Evolutionary conservation across 2,113 vertebrate species (phyloP), one percentile per base, ranked within the genome.

Genomic region (Accipiter cooperii): DNA sequence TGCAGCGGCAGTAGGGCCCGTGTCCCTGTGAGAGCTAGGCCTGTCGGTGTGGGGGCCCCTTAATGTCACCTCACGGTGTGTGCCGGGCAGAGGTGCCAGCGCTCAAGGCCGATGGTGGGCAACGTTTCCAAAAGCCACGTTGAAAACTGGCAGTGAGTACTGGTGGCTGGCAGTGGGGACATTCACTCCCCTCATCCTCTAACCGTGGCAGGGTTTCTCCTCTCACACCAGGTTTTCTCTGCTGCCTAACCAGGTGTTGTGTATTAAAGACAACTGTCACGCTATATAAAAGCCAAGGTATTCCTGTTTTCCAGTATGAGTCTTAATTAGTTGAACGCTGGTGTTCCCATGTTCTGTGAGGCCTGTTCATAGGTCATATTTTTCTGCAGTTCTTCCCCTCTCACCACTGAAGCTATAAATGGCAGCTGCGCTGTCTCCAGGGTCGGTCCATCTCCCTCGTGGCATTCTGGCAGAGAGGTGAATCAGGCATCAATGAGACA

Each of bases 11-110:
- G 12, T 3, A 36, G 16, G 44, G 60, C 24, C 5, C 0, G 26
- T 2, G 9, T 49, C 26, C 49, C 17, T 1, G 0, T 10, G 5
- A 34, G 13, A 22, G 71, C 17, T 17, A 5, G 20, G n/a, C 17
- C 26, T 1, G 33, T 1, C 5, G 1, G 31, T 3, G 7, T 3
- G 1, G n/a, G 51, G 33, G 49, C 52, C 2, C 5, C 64, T 83
- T 68, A 8, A 0, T 8, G 54, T 10, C 22, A 2, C 25, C 12
- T 55, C 68, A 28, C 0, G 2, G 21, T 2, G 33, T 0, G 4
- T 1, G 3, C 29, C 1, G 12, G 51, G n/a, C 20, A 13, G 47
- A 44, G 36, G 13, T 19, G 40, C 7, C 49, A 33, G 24, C 0
- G 1, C 11, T 33, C 1, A 1, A 7, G 19, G 31, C 58, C 3